These are phyloP conservation scores for Cryptoprocta ferox DNA, from an alignment of 2,797 vertebrate genomes.

Conservation along the genomic window DNA sequence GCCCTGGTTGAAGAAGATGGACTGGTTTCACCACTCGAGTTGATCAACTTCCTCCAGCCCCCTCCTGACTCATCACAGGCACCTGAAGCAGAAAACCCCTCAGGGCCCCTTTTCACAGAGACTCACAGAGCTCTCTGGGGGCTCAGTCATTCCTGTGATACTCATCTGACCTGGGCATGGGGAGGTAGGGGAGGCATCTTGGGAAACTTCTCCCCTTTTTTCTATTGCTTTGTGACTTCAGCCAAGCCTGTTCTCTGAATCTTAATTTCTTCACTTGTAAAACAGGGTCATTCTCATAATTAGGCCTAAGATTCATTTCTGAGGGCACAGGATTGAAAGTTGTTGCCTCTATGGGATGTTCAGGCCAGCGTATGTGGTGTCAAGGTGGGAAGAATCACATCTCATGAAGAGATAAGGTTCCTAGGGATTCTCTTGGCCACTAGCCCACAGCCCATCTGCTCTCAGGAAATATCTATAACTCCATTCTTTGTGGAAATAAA, in stretches of 20 bases:
- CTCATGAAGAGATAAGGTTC: not conserved
- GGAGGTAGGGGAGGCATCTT: not conserved
- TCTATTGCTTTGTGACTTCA: not conserved
- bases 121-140: not conserved
- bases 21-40: conserved; percentile 70
- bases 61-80: conserved; percentile 64
- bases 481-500: not conserved
- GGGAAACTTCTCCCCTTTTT: not conserved
- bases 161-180: not conserved
- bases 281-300: not conserved
- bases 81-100: conserved; percentile 37
- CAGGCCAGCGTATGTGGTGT: not conserved
- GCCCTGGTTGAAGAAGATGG: conserved; percentile 24
- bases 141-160: not conserved
- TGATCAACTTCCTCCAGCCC: conserved; percentile 56
- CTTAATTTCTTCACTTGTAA: not conserved
- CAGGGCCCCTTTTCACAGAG: conserved; percentile 46
- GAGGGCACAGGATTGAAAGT: not conserved
- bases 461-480: not conserved
- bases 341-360: not conserved
- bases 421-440: not conserved
- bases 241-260: not conserved
- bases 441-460: not conserved
- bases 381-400: not conserved
- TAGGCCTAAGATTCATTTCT: not conserved